Conservation (phyloP, 2,113 vertebrate genomes). For the Phyllostomus discolor region DNA sequence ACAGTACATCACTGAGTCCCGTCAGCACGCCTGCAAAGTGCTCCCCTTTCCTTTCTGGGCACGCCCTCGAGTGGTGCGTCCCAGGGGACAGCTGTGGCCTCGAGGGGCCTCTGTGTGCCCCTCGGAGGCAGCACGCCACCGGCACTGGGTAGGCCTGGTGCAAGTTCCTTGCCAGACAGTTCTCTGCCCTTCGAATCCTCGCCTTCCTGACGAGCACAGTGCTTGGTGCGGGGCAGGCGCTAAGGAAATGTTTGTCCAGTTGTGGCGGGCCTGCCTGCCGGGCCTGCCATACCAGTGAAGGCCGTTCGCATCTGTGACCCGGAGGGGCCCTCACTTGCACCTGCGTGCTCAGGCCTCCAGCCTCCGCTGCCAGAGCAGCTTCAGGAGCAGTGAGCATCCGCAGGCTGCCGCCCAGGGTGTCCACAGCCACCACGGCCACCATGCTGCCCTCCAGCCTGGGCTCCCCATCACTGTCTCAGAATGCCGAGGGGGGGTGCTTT, state of each 20-base stretch:
- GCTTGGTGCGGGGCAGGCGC: background rate
- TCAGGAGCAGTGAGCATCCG: background rate
- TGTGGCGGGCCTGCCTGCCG: background rate
- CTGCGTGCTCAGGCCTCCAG: background rate
- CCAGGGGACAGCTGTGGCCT: background rate
- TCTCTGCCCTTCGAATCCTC: background rate
- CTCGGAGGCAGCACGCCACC: background rate
- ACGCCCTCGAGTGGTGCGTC: background rate
- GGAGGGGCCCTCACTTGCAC: background rate
- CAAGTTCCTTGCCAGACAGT: background rate
- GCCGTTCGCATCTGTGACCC: background rate
- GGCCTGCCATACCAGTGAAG: background rate
- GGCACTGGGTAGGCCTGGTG: background rate
- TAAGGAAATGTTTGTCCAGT: background rate
- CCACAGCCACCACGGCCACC: background rate
- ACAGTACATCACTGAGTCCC: background rate
- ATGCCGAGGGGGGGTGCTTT: background rate
- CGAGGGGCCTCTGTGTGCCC: fast-evolving
- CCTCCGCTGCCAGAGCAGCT: background rate
- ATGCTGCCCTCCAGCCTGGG: background rate
- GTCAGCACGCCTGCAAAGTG: background rate
- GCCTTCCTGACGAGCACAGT: background rate
- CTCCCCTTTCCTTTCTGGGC: background rate
- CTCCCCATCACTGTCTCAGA: background rate
- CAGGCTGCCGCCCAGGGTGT: background rate